A percentile compares a stretch with the other conserved stretches of the same genome.
phyloP scores from a whole-genome alignment of 2,888 invertebrate species.

The Eurytoma adleriae region DNA sequence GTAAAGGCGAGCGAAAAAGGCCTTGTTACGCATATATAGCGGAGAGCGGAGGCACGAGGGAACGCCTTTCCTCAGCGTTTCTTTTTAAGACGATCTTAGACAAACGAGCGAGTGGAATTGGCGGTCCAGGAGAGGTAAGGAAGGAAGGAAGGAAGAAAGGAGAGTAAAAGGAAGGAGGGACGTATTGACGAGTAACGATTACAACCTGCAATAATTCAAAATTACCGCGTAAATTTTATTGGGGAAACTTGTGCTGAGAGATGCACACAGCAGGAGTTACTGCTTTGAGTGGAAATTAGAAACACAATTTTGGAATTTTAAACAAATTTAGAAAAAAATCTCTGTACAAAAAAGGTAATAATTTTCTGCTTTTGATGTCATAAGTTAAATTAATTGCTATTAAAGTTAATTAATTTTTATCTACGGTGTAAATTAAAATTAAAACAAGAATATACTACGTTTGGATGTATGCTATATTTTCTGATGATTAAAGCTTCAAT shows the following conservation, averaged over 20 bases:
- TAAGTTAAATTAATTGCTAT: too few relatives aligned
- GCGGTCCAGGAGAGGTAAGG: neutral
- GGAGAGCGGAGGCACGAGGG: neutral
- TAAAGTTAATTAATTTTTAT: too few relatives aligned
- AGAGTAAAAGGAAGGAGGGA: neutral
- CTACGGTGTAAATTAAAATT: too few relatives aligned
- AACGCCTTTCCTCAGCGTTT: neutral
- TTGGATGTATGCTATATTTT: too few relatives aligned
- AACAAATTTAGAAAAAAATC: too few relatives aligned
- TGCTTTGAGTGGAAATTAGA: too few relatives aligned
- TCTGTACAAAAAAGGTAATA: too few relatives aligned
- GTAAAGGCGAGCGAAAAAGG: constrained; percentile 33
- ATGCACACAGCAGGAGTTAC: neutral
- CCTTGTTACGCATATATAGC: constrained; percentile 1
- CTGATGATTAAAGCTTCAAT: too few relatives aligned
- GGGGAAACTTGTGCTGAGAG: constrained; percentile 9
- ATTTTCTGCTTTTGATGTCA: too few relatives aligned
- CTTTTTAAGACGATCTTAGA: neutral
- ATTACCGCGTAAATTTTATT: constrained; percentile 22
- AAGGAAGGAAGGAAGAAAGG: neutral
- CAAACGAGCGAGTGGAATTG: neutral
- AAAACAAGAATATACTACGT: too few relatives aligned
- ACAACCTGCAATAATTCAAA: constrained; percentile 27
- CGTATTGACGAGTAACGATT: constrained; percentile 18
- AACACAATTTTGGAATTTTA: too few relatives aligned